A percentile compares a stretch with the other conserved stretches of the same genome.
Evolutionary conservation across 1,140 invertebrate species (phyloP).

Genomic region (Riptortus pedestris): DNA sequence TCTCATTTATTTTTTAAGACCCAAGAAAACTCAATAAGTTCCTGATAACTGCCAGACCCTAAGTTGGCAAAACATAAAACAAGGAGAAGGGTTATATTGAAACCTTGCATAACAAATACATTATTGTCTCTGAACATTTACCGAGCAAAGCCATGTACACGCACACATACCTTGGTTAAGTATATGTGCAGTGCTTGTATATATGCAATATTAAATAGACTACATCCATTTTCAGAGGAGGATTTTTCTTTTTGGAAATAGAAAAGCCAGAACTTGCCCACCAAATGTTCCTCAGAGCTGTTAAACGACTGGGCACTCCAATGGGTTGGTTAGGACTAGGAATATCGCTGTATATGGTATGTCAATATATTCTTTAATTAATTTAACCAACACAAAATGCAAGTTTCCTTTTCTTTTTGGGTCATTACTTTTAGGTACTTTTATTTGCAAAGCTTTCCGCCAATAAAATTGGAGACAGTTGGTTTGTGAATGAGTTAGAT

Average conservation of each 20-base stretch:
- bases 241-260: background rate
- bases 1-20: too few relatives aligned
- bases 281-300: slow-evolving; percentile 25
- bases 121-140: too few relatives aligned
- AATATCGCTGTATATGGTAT: slow-evolving; percentile 29
- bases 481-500: background rate
- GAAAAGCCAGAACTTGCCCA: background rate
- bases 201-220: too few relatives aligned
- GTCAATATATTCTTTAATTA: background rate
- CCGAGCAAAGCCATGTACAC: too few relatives aligned
- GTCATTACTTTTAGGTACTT: background rate
- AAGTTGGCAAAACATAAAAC: too few relatives aligned
- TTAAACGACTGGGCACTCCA: slow-evolving; percentile 28
- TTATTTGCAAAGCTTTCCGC: background rate
- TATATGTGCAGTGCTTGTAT: too few relatives aligned
- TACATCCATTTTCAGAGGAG: too few relatives aligned
- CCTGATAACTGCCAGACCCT: too few relatives aligned
- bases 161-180: too few relatives aligned
- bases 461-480: background rate
- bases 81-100: too few relatives aligned
- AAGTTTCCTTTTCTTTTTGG: background rate
- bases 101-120: too few relatives aligned
- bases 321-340: slow-evolving; percentile 32
- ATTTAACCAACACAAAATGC: background rate
- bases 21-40: too few relatives aligned